Conservation (phyloP, 1,140 invertebrate genomes). For the Drosophila fuyamai region DNA sequence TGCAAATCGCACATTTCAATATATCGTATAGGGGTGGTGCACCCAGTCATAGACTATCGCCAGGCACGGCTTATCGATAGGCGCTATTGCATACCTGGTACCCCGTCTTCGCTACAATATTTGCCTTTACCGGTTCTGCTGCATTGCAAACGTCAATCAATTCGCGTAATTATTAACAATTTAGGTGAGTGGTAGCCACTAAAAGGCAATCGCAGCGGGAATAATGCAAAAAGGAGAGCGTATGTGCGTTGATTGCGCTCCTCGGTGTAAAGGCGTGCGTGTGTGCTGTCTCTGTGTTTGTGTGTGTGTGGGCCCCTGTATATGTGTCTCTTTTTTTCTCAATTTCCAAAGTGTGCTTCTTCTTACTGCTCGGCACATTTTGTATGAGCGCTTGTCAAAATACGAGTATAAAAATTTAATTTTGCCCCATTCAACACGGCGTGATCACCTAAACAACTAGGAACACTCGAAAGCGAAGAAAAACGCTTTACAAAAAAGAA, state of each 20-base stretch:
- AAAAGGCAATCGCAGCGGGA: background rate
- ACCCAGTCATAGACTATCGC: background rate
- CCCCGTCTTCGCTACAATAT: conserved; percentile 47
- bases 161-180: conserved; percentile 42
- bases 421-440: conserved; percentile 32
- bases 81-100: conserved; percentile 40
- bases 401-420: conserved; percentile 63
- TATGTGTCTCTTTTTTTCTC: conserved; percentile 75
- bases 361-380: conserved; percentile 77
- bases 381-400: conserved; percentile 77
- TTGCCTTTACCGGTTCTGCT: conserved; percentile 56
- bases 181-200: conserved; percentile 40
- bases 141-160: conserved; percentile 43
- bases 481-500: background rate
- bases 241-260: conserved; percentile 22
- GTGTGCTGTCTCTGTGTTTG: conserved; percentile 28
- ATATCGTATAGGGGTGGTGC: conserved; percentile 5
- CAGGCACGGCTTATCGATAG: conserved; percentile 31
- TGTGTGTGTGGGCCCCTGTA: conserved; percentile 35
- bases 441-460: conserved; percentile 3
- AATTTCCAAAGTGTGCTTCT: conserved; percentile 74
- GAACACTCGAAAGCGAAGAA: background rate
- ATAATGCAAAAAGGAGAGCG: conserved; percentile 5
- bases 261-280: conserved; percentile 12
- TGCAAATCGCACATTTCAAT: background rate